These are phyloP conservation scores for Gryon sp. DNA, from an alignment of 1,140 invertebrate genomes.

Conservation along the genomic window DNA sequence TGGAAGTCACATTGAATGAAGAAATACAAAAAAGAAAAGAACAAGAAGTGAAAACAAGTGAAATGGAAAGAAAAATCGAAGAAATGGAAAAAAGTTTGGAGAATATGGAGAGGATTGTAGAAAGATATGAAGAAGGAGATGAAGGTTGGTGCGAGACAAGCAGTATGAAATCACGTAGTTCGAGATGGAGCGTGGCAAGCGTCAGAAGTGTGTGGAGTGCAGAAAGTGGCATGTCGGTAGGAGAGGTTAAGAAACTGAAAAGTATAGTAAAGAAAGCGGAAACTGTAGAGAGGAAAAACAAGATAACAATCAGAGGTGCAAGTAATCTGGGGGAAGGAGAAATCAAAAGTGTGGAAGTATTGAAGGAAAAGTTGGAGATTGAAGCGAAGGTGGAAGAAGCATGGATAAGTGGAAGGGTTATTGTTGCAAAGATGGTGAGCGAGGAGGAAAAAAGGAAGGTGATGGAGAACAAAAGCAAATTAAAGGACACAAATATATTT, in stretches of 20 bases:
- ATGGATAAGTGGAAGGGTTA: neutral
- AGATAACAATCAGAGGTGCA: constrained; percentile 1
- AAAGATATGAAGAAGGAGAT: too few relatives aligned
- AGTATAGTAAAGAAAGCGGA: constrained; percentile 1
- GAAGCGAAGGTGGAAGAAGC: neutral
- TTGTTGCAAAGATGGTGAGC: too few relatives aligned
- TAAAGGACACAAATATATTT: neutral
- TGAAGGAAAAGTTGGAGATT: neutral
- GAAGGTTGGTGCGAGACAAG: too few relatives aligned
- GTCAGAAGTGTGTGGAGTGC: neutral
- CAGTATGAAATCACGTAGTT: too few relatives aligned
- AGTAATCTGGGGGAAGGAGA: too few relatives aligned
- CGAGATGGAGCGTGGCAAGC: neutral
- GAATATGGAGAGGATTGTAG: too few relatives aligned
- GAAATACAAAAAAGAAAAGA: too few relatives aligned
- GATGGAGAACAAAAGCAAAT: neutral
- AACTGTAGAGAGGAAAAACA: neutral
- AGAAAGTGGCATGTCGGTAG: neutral
- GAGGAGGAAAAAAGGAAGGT: neutral
- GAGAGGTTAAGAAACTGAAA: neutral
- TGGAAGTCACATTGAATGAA: too few relatives aligned
- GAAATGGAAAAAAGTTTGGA: too few relatives aligned
- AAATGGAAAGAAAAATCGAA: too few relatives aligned
- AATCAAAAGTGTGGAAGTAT: neutral
- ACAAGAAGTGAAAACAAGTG: too few relatives aligned